A percentile compares a stretch with the other conserved stretches of the same genome.
Conservation (phyloP, 1,140 invertebrate species). For the Drosophila varians region DNA sequence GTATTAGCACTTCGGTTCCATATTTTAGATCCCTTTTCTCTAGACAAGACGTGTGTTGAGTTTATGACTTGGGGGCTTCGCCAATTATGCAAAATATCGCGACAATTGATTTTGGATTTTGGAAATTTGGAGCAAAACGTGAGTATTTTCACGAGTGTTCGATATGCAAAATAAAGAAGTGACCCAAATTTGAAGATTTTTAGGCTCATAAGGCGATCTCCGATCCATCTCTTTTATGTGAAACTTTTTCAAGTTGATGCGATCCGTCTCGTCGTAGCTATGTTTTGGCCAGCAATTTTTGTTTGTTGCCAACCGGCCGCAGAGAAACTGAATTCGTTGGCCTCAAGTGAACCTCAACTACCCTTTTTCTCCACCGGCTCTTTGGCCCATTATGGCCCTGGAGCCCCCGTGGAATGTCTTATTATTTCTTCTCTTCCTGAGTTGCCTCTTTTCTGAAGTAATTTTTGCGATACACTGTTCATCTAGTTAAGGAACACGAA, state of each 20-base stretch:
- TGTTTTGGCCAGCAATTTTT: neutral
- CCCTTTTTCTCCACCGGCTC: slow-evolving; percentile 18
- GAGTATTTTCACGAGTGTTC: slow-evolving; percentile 75
- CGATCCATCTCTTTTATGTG: neutral
- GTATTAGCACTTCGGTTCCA: neutral
- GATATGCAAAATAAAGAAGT: slow-evolving; percentile 58
- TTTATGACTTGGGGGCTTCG: slow-evolving; percentile 19
- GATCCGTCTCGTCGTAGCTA: neutral
- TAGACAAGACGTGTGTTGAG: slow-evolving; percentile 19
- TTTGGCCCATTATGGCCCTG: slow-evolving; percentile 63
- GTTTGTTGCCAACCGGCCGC: neutral
- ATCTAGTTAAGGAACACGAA: neutral
- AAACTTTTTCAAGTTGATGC: neutral
- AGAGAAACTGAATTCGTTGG: slow-evolving; percentile 40
- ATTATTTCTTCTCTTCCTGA: slow-evolving; percentile 30
- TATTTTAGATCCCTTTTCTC: neutral
- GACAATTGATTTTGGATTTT: slow-evolving; percentile 4
- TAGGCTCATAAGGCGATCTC: neutral
- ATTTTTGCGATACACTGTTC: slow-evolving; percentile 4
- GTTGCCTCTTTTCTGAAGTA: slow-evolving; percentile 4
- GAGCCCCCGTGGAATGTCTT: slow-evolving; percentile 24
- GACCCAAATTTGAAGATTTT: slow-evolving; percentile 6
- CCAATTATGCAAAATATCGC: slow-evolving; percentile 60
- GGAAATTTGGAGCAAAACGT: slow-evolving; percentile 76
- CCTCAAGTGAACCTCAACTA: slow-evolving; percentile 8